A percentile compares a stretch with the other conserved stretches of the same genome.
Conservation (phyloP, 2,888 invertebrate genomes). For the Cheilosia variabilis region DNA sequence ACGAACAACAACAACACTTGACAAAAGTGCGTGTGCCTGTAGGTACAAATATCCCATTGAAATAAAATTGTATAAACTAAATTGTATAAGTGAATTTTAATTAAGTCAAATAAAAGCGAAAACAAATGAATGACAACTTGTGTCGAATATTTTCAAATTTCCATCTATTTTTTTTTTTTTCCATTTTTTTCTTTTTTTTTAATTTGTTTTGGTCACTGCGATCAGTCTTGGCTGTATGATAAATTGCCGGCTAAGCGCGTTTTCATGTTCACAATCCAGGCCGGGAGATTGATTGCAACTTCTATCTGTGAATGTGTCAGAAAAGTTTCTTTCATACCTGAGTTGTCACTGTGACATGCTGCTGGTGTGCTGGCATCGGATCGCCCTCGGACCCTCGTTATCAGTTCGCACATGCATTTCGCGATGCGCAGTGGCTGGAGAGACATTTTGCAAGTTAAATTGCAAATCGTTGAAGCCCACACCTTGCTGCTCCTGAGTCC, state of each 20-base stretch:
- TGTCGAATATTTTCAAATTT: conserved; percentile 16
- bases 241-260: conserved; percentile 83
- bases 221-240: conserved; percentile 78
- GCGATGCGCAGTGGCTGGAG: conserved; percentile 71
- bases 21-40: conserved; percentile 24
- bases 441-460: conserved; percentile 75
- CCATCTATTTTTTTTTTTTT: conserved; percentile 21
- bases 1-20: not conserved
- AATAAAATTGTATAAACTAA: conserved; percentile 47
- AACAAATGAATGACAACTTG: conserved; percentile 27
- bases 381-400: conserved; percentile 56
- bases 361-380: conserved; percentile 48
- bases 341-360: conserved; percentile 69
- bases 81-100: conserved; percentile 48
- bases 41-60: conserved; percentile 41
- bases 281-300: conserved; percentile 82
- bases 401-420: conserved; percentile 50
- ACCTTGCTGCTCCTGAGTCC: conserved; percentile 65
- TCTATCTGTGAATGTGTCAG: conserved; percentile 71
- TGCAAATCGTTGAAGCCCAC: conserved; percentile 71
- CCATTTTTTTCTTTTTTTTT: conserved; percentile 22
- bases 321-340: conserved; percentile 68
- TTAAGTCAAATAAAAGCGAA: conserved; percentile 44
- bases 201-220: conserved; percentile 55
- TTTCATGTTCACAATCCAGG: conserved; percentile 82